phyloP scores from a whole-genome alignment of 2,888 invertebrate species.

The Drosophila paramelanica region DNA sequence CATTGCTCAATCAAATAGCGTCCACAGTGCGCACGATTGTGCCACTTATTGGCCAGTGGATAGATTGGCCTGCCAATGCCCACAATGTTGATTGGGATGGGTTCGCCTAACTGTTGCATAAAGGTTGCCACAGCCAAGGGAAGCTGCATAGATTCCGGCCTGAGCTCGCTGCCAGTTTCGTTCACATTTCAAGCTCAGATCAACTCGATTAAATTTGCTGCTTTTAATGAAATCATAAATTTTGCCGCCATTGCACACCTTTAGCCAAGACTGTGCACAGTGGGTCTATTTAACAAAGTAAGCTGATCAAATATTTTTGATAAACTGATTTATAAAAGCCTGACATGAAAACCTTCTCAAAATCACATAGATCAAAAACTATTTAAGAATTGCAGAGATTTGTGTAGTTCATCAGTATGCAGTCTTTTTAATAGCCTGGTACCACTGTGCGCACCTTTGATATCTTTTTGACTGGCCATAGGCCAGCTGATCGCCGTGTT shows the following conservation, averaged over 20 bases:
- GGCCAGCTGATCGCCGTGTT: constrained; percentile 64
- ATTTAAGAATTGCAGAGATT: too few relatives aligned
- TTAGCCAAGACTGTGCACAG: constrained; percentile 23
- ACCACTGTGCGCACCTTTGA: constrained; percentile 52
- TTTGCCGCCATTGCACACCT: constrained; percentile 57
- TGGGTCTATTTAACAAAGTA: constrained; percentile 7
- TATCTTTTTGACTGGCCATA: constrained; percentile 35
- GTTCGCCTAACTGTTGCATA: constrained; percentile 19
- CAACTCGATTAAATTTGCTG: constrained; percentile 73
- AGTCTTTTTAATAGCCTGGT: background rate
- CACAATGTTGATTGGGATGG: constrained; percentile 38
- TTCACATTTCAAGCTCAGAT: constrained; percentile 56
- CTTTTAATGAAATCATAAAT: constrained; percentile 80
- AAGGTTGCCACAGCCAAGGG: constrained; percentile 26
- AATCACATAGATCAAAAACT: too few relatives aligned
- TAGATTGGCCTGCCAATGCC: constrained; percentile 54
- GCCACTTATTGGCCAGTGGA: constrained; percentile 76
- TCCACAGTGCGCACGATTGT: constrained; percentile 77
- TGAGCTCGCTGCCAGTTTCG: constrained; percentile 39
- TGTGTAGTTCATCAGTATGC: background rate
- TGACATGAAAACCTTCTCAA: too few relatives aligned
- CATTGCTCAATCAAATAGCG: constrained; percentile 81
- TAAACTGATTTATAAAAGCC: too few relatives aligned
- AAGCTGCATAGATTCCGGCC: constrained; percentile 30
- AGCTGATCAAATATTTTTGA: too few relatives aligned